Evolutionary conservation across 2,888 invertebrate species (phyloP), one percentile per base, ranked within the genome.

Genomic region (Drosophila lacicola): DNA sequence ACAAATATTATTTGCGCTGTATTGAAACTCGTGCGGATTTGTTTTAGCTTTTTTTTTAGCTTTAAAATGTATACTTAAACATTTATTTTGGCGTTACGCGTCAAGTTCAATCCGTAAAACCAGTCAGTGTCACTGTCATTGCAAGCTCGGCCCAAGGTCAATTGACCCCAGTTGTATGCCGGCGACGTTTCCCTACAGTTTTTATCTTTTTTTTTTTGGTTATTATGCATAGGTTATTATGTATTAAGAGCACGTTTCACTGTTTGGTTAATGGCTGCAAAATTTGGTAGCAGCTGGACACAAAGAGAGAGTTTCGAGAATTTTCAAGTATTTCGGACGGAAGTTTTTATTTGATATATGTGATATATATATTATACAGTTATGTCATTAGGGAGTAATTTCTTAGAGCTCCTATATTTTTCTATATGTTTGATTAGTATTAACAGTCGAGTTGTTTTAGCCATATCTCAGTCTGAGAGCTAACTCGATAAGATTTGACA

Each of bases 91-190:
- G 72, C 45, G 39, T 69, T 67, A 54, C 46, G 62, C 44, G 51
- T 55, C 66, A 80, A 80, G 82, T 84, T 84, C 67, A 74, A 58
- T 57, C 53, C 56, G 62, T 54, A 44, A 83, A 84, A 84, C 84
- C 88, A 63, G 84, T 84, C 83, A 80, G 60, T 82, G 83, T 80
- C 75, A 78, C 53, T 73, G 82, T 60, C 82, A 81, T 65, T 81
- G 78, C 79, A 74, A 69, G 60, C 50, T 53, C 50, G 47, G 36
- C 36, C 66, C 86, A 89, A 84, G 84, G 84, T 89, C 88, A 46
- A 36, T 41, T 51, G 74, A 49, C 53, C 71, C 60, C 54, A 17
- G 25, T 67, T n/a, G 34, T 6, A 33, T 17, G 46, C 41, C 63
- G 14, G 46, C n/a, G 57, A 46, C 46, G 57, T 56, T 75, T 75